These are phyloP conservation scores for Etheostoma perlongum DNA, from an alignment of 2,797 vertebrate species.

Conservation along the genomic window DNA sequence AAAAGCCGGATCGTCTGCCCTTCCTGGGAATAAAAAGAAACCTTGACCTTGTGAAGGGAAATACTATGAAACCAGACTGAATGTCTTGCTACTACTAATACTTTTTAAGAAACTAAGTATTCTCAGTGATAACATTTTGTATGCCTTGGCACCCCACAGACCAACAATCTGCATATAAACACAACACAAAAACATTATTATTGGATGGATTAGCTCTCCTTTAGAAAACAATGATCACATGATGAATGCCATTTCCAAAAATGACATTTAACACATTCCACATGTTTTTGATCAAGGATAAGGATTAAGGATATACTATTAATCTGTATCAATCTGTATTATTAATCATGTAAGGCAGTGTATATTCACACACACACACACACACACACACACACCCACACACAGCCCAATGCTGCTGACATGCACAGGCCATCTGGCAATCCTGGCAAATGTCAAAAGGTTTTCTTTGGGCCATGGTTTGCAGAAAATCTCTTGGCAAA, in stretches of 20 bases:
- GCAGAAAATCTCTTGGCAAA: slow-evolving; percentile 42
- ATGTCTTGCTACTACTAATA: neutral
- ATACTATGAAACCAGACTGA: slow-evolving; percentile 2
- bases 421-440: slow-evolving; percentile 61
- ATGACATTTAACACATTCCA: slow-evolving; percentile 22
- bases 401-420: slow-evolving; percentile 15
- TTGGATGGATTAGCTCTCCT: neutral
- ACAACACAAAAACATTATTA: neutral
- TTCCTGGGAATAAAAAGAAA: neutral
- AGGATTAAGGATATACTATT: neutral
- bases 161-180: neutral
- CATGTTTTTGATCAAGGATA: no score
- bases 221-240: neutral
- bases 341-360: slow-evolving; percentile 1
- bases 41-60: neutral
- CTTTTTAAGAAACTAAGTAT: slow-evolving; percentile 1
- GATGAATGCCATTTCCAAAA: slow-evolving; percentile 4
- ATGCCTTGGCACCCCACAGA: neutral
- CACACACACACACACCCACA: slow-evolving; percentile 5
- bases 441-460: slow-evolving; percentile 58
- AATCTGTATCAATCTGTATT: neutral
- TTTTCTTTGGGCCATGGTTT: slow-evolving; percentile 40
- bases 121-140: neutral
- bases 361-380: neutral
- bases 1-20: neutral